Base-by-base conservation (phyloP, 2,113 vertebrate species). In the Microtus oregoni region DNA sequence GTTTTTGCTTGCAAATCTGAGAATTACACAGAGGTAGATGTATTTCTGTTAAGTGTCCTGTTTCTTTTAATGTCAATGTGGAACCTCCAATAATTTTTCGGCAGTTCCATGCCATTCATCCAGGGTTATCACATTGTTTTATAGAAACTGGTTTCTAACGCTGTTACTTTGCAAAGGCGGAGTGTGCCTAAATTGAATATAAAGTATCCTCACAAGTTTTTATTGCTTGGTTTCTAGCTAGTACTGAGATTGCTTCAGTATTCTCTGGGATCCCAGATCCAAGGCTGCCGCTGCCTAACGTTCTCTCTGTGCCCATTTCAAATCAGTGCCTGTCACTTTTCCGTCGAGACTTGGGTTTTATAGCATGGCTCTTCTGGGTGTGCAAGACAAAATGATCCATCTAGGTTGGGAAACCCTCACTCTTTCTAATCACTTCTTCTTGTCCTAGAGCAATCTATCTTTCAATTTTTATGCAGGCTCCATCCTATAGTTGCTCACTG, bases 381-480 rank as follows among this genome's bases (percentile, higher is more conserved):
- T n/a, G 5, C 13, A 89, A 63, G 72, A 52, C 26, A 28, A 73
- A 96, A 78, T 20, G 63, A 61, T 68, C 76, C 61, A 3, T 75
- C 28, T 67, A 28, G 41, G 50, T 22, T 90, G 20, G 63, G 75
- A 94, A 92, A 55, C 38, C 3, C 12, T 68, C 47, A 88, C 90
- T 95, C 12, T 88, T 92, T 92, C 92, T 68, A 44, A 83, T 92
- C 35, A 85, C 75, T 28, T 15, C 72, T 65, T 77, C 68, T 55
- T 81, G 76, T 81, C 30, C 91, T 75, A 28, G 70, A 89, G 17
- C 35, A 73, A 86, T 91, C 19, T 41, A 2, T 52, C n/a, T 9
- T 41, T 38, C 28, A 52, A 9, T 88, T 63, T 72, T 83, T 73
- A 77, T 20, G 5, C n/a, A 67, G 24, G n/a, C 81, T 17, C 44